Conservation (phyloP, 2,797 vertebrate genomes). For the Muraenolepis orangiensis region DNA sequence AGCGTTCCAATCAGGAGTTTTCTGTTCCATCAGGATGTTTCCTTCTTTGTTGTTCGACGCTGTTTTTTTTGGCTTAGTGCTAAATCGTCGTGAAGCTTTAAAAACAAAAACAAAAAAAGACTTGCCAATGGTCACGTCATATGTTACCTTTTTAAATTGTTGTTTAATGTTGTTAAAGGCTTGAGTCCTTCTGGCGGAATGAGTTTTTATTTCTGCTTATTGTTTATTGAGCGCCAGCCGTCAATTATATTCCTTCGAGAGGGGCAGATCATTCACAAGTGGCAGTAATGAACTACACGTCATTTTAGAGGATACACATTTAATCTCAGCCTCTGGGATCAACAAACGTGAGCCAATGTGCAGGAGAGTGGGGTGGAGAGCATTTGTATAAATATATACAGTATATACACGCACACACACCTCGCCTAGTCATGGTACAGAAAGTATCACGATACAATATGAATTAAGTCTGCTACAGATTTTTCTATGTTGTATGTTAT, state of each 20-base stretch:
- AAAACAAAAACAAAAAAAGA: too few species aligned
- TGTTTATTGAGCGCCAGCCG: not conserved
- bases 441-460: constrained; percentile 13
- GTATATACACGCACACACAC: not conserved
- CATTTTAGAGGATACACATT: not conserved
- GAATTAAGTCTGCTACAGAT: not conserved
- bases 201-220: not conserved
- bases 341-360: too few species aligned
- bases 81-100: not conserved
- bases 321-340: not conserved
- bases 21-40: not conserved
- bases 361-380: not conserved
- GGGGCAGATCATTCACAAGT: not conserved
- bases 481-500: constrained; percentile 28
- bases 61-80: too few species aligned
- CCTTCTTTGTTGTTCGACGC: not conserved
- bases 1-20: not conserved
- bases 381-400: not conserved
- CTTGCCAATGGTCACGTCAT: not conserved
- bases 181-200: not conserved
- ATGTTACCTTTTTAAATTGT: not conserved
- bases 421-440: constrained; percentile 7
- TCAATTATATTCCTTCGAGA: not conserved
- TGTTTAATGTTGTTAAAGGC: not conserved
- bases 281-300: not conserved